Evolutionary conservation across 2,797 vertebrate genomes (phyloP), one percentile per base, ranked within the genome.

Genomic region (Lerista edwardsae): DNA sequence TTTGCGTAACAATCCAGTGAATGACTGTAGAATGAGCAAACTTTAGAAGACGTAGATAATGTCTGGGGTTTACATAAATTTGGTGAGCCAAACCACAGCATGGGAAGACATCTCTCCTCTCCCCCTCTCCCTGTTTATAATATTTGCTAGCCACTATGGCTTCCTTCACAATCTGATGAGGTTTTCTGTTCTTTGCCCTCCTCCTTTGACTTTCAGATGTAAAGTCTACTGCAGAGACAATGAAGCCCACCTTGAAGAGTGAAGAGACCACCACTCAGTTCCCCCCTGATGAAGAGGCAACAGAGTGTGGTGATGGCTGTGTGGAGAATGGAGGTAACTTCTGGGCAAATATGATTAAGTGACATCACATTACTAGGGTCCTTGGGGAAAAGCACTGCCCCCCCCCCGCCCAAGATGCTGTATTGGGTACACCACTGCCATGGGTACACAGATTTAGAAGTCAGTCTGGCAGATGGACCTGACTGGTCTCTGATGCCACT

Each of bases 191-290:
- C 71, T 14, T 74, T 82, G 27, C 39, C 78, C 84, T 65, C 2
- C 68, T 62, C 1, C 64, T 84, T 73, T 91, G 81, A 80, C 62
- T 83, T 71, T 1, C 93, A 99, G 98, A 98, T 90, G 96, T 96
- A n/a, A 98, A 97, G 84, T 97, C 98, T 81, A 94, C 97, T 25
- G 96, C 96, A 29, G 97, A 98, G 94, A 98, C 97, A 0, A 91
- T 97, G 65, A 97, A 97, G 65, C 97, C 98, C 61, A 98, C 98
- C 0, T 36, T 96, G 86, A 97, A 96, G 87, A 95, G 93, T 0
- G 96, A 97, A 91, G 97, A 97, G 85, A 97, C 96, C 59, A 98
- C 97, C 25, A 98, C 96, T 83, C 96, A 97, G 4, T 86, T 95
- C 84, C 65, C 96, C 90, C 91, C 91, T 0, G 95, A 97, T 0